Evolutionary conservation across 2,113 vertebrate species (phyloP), one percentile per base, ranked within the genome.

Genomic region (Melanerpes formicivorus): DNA sequence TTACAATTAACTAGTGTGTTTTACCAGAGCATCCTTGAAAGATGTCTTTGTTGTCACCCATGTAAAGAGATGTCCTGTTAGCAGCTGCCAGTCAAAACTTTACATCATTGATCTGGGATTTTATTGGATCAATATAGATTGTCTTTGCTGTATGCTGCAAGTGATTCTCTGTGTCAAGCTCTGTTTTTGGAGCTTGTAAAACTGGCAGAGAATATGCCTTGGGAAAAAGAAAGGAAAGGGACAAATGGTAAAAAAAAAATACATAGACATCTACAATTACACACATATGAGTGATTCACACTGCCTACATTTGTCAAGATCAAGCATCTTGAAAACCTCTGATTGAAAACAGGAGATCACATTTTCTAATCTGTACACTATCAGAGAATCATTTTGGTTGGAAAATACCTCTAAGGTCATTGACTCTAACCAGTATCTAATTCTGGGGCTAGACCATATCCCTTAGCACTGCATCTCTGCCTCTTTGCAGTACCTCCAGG

Each of bases 231-330:
- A 78, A 87, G 87, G 71, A 71, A 83, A 84, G 66, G 73, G 59
- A 94, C 88, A 95, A 96, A 90, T 92, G 80, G 80, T 69, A 94
- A 95, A 94, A 93, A 95, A 23, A 6, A 22, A 83, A 94, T 18
- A 95, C 16, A 79, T 85, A 91, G 26, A 55, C 1, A 2, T 37
- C 91, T 76, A 90, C 88, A 93, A 93, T 92, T 93, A 95, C 71
- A 96, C 80, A 93, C 83, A 95, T 42, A 79, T 65, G 48, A 90
- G 56, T 93, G 91, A 93, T 82, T 95, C 87, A 96, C 40, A 18
- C 90, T 93, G 91, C 79, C 94, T 94, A 94, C 79, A 78, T 93
- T 92, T 95, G 84, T 90, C 94, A 93, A 84, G 62, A 95, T 69
- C 58, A 93, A 88, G 65, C 37, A 58, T 32, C 54, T 78, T 46